phyloP scores from a whole-genome alignment of 2,797 vertebrate species.

The Chromis chromis region DNA sequence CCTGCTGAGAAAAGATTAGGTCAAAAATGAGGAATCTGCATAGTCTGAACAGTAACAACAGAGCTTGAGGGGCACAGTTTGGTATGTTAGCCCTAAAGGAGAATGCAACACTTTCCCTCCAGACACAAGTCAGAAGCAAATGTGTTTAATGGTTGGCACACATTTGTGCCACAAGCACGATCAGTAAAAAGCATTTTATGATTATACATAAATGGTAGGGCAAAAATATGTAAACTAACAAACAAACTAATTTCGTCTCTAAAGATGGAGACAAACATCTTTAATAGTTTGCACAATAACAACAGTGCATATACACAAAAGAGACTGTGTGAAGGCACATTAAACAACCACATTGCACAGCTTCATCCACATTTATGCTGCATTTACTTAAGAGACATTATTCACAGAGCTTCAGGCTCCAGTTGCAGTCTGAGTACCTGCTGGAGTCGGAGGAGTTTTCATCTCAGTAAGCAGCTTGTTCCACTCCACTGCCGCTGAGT shows the following conservation, averaged over 20 bases:
- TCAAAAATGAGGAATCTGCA: background rate
- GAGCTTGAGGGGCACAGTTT: slow-evolving; percentile 1
- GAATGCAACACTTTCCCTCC: background rate
- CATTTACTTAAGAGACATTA: slow-evolving; percentile 18
- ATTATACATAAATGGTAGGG: background rate
- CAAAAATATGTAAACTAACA: background rate
- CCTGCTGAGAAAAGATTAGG: slow-evolving; percentile 6
- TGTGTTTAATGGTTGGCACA: background rate
- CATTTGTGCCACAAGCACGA: background rate
- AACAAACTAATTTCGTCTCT: background rate
- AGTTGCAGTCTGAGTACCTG: too few species aligned
- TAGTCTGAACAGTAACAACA: background rate
- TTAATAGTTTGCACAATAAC: background rate
- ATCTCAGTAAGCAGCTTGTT: slow-evolving; percentile 34
- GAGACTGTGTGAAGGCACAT: background rate
- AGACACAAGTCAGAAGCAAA: slow-evolving; percentile 15
- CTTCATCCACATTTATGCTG: background rate
- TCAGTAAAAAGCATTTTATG: background rate
- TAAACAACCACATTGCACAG: background rate
- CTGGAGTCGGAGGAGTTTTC: background rate
- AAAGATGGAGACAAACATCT: slow-evolving; percentile 17
- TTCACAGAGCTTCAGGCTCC: background rate
- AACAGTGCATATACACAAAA: background rate
- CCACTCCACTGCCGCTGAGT: slow-evolving; percentile 12
- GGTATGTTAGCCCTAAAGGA: background rate